Percentiles rank a stretch among this genome's conserved stretches.
phyloP scores from a whole-genome alignment of 2,888 invertebrate species.

The Stratiomys singularior region DNA sequence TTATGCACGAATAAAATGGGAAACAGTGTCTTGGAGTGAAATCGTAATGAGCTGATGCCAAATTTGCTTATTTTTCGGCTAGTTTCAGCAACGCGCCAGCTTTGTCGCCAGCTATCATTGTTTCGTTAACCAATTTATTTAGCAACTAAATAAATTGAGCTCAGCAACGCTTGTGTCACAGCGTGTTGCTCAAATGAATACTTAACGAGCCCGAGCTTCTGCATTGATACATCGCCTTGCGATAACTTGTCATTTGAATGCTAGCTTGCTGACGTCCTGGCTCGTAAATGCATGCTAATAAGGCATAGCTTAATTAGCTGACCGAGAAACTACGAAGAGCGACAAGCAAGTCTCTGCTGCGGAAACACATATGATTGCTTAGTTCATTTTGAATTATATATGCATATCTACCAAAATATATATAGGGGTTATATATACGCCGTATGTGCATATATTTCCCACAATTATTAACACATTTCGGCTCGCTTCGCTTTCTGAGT shows the following conservation, averaged over 20 bases:
- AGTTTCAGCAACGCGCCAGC: background rate
- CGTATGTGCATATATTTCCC: conserved; percentile 1
- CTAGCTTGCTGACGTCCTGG: background rate
- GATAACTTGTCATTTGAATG: background rate
- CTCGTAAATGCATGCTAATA: conserved; percentile 4
- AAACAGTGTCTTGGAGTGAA: background rate
- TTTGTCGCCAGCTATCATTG: background rate
- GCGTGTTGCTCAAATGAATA: background rate
- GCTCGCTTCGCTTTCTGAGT: background rate
- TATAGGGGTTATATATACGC: background rate
- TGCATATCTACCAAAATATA: too few relatives aligned
- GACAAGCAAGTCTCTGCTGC: too few relatives aligned
- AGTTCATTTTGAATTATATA: too few relatives aligned
- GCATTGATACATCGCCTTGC: background rate
- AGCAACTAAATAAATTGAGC: background rate
- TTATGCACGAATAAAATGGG: background rate
- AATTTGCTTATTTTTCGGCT: background rate
- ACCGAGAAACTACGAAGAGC: background rate
- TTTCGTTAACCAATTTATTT: background rate
- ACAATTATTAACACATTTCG: conserved; percentile 33
- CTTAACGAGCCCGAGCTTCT: background rate
- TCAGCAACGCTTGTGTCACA: background rate
- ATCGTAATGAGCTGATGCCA: background rate
- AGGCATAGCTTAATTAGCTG: background rate
- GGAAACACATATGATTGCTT: too few relatives aligned